Conservation (phyloP, 2,797 vertebrate genomes). For the Oreochromis mossambicus region DNA sequence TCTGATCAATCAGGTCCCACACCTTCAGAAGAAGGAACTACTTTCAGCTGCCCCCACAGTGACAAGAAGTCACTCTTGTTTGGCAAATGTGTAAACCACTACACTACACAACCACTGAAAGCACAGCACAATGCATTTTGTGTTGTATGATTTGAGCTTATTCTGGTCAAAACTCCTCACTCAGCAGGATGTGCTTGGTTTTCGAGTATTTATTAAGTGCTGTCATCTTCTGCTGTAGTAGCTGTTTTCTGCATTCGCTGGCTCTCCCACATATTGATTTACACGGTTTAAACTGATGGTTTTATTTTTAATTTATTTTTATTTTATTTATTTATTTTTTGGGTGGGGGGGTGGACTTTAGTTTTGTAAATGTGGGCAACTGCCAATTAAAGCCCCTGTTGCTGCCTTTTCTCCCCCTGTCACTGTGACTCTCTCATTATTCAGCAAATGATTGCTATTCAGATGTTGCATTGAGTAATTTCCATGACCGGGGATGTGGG, state of each 20-base stretch:
- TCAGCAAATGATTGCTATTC: conserved; percentile 57
- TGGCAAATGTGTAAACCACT: not conserved
- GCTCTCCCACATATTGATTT: not conserved
- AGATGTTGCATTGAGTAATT: conserved; percentile 57
- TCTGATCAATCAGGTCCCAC: not conserved
- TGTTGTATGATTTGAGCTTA: not conserved
- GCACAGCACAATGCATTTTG: not conserved
- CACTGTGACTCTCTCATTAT: conserved; percentile 34
- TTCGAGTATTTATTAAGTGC: not conserved
- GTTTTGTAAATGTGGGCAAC: conserved; percentile 5
- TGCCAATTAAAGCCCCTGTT: conserved; percentile 29
- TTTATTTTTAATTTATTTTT: not conserved
- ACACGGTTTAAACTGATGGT: not conserved
- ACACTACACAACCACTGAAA: not conserved
- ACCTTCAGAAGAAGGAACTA: not conserved
- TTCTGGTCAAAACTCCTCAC: not conserved
- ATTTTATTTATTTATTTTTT: not conserved
- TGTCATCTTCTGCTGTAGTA: not conserved
- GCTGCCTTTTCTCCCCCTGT: not conserved
- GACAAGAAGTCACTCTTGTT: not conserved
- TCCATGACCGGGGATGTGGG: conserved; percentile 50
- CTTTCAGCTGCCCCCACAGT: not conserved
- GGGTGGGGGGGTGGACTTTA: not conserved
- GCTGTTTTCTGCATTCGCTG: not conserved
- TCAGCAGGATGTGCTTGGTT: not conserved